Conservation (phyloP, 2,888 invertebrate species). For the Steromphala cineraria region DNA sequence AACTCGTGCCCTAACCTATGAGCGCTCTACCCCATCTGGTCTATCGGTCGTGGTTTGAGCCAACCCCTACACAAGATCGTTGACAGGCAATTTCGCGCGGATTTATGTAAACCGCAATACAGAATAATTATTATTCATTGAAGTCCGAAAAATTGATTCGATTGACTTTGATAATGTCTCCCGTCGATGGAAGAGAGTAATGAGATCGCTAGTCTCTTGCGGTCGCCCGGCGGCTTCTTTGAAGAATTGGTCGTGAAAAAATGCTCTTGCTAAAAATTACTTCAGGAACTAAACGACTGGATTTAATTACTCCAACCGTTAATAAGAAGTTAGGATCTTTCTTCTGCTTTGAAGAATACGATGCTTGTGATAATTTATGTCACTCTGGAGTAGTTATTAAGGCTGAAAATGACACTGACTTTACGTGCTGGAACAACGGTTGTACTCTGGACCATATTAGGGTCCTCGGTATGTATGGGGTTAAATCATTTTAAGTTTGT, state of each 20-base stretch:
- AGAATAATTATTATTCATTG: slow-evolving; percentile 28
- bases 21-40: neutral
- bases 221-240: neutral
- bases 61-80: neutral
- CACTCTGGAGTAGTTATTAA: neutral
- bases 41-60: neutral
- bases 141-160: slow-evolving; percentile 26
- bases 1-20: neutral
- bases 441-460: neutral
- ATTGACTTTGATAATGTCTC: slow-evolving; percentile 28
- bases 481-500: neutral
- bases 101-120: slow-evolving; percentile 26
- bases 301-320: slow-evolving; percentile 15
- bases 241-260: neutral
- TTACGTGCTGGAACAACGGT: too few relatives aligned
- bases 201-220: neutral
- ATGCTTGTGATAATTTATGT: neutral
- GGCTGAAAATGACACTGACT: neutral
- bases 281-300: neutral
- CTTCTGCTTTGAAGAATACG: slow-evolving; percentile 10
- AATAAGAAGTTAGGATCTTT: slow-evolving; percentile 4
- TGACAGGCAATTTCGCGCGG: slow-evolving; percentile 25
- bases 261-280: slow-evolving; percentile 1
- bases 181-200: neutral
- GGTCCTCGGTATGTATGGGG: neutral